These are phyloP conservation scores for Tenthredo distinguenda DNA, from an alignment of 2,888 invertebrate species.

Conservation along the genomic window DNA sequence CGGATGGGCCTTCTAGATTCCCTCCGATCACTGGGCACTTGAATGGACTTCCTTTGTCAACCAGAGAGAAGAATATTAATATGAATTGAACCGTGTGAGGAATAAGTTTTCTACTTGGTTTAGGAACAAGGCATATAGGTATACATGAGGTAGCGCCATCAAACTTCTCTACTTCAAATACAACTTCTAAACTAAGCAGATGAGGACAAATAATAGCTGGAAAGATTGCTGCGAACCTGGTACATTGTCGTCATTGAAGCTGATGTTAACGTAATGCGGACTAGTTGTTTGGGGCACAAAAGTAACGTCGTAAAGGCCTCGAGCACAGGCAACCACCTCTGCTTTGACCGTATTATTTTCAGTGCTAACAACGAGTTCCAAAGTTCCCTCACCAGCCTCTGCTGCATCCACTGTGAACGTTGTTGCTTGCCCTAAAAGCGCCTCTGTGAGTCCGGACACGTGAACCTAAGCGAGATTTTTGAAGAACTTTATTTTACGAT, in stretches of 20 bases:
- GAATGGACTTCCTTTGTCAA: slow-evolving; percentile 88
- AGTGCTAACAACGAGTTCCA: slow-evolving; percentile 95
- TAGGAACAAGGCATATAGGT: background rate
- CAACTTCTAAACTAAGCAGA: background rate
- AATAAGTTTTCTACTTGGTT: background rate
- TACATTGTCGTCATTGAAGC: slow-evolving; percentile 95
- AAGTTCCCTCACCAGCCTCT: slow-evolving; percentile 95
- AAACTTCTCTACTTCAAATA: background rate
- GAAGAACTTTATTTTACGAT: background rate
- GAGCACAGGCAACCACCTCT: slow-evolving; percentile 92
- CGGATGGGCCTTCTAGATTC: slow-evolving; percentile 73
- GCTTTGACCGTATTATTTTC: slow-evolving; percentile 94
- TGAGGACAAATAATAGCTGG: background rate
- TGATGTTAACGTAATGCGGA: slow-evolving; percentile 95
- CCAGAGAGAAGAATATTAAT: slow-evolving; percentile 44
- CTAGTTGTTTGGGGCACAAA: slow-evolving; percentile 94
- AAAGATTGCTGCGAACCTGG: slow-evolving; percentile 78
- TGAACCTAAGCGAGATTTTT: slow-evolving; percentile 66
- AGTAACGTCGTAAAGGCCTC: slow-evolving; percentile 95
- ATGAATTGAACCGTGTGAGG: slow-evolving; percentile 27
- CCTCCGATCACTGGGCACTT: slow-evolving; percentile 85
- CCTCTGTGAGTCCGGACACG: slow-evolving; percentile 75
- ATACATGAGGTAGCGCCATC: background rate
- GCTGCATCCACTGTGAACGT: slow-evolving; percentile 97
- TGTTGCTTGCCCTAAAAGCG: slow-evolving; percentile 87